Base-by-base conservation (phyloP, 2,113 vertebrate genomes). In the Oriolus oriolus region DNA sequence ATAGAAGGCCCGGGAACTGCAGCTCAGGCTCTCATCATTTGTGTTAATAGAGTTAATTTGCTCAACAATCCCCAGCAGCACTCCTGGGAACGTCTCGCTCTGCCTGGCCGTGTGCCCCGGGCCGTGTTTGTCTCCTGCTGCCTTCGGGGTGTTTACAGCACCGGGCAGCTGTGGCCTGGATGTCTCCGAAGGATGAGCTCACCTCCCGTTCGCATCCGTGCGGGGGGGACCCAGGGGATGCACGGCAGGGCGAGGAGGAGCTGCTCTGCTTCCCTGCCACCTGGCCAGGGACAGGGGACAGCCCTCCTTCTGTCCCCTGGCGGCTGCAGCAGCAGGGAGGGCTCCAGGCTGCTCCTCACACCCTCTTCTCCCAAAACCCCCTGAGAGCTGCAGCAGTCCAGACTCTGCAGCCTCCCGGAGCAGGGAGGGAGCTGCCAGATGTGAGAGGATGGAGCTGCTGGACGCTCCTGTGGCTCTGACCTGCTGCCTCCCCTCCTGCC, bases 11-110 rank as follows among this genome's bases (percentile, higher is more conserved):
- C 69, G 56, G 56, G 59, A 60, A 53, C 28, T 57, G 73, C 80
- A 68, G 93, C 95, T 96, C 92, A 44, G 64, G 10, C 75, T 79
- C 85, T 87, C 79, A 88, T 80, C 71, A 26, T 86, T 88, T 89
- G 76, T 5, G 20, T 90, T 97, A 96, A 95, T 77, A 74, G 84
- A 96, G 91, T 91, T 97, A 92, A 97, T 96, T 96, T 94, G 96
- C 89, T 95, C 80, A 47, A 24, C 77, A 42, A 31, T 82, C 88
- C 59, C 61, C 93, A 39, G 95, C 86, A 89, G 89, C 66, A 10
- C 94, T 87, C 87, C 65, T 66, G 92, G 87, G 86, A 89, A 50
- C 2, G 1, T 69, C 87, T 89, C 19, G 0, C 54, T 77, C 24
- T 33, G 49, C 90, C 90, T 79, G 68, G 59, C 74, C 57, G 1